Evolutionary conservation across 2,113 vertebrate genomes (phyloP).

Genomic region (human (Homo sapiens)): GRCh38 chr12:67050001-67050500

Average conservation of each 20-base stretch:
- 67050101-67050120: slow-evolving; percentile 25
- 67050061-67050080: not conserved
- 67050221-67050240: not conserved
- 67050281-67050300: slow-evolving; percentile 40
- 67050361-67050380: not conserved
- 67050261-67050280: slow-evolving; percentile 22
- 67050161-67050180: slow-evolving; percentile 42
- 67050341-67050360: slow-evolving; percentile 37
- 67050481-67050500: slow-evolving; percentile 35
- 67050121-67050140: slow-evolving; percentile 8
- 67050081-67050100: not conserved
- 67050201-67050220: slow-evolving; percentile 57
- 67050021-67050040: not conserved
- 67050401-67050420: slow-evolving; percentile 15
- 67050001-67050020: not conserved
- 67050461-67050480: not conserved
- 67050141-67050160: slow-evolving; percentile 6
- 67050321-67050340: slow-evolving; percentile 5
- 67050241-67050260: slow-evolving; percentile 31
- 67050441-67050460: not conserved
- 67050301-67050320: slow-evolving; percentile 46
- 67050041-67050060: not conserved
- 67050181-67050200: not conserved
- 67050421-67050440: not conserved
- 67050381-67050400: slow-evolving; percentile 9